Evolutionary conservation across 2,888 invertebrate genomes (phyloP).

Genomic region (Priapulus caudatus): DNA sequence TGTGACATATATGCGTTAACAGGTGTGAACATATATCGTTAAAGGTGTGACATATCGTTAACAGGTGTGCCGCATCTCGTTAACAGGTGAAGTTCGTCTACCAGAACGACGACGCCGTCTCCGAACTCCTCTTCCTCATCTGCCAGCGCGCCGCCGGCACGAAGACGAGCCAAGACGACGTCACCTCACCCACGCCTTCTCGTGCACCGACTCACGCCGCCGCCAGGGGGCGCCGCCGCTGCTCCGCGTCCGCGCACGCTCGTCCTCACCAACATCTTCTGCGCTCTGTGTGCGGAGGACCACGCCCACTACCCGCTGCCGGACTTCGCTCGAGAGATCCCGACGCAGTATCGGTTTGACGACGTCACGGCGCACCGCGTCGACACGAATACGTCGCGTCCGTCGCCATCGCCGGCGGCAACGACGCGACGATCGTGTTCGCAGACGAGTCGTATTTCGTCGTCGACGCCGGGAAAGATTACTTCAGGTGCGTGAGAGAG

Average conservation of each 20-base stretch:
- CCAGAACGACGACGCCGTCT: background rate
- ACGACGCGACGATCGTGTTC: too few species aligned
- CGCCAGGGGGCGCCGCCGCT: background rate
- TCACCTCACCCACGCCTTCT: background rate
- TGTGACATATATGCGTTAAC: too few species aligned
- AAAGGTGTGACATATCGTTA: too few species aligned
- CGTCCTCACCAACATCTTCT: background rate
- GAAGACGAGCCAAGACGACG: background rate
- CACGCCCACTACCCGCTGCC: background rate
- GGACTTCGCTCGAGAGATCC: background rate
- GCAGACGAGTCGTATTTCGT: too few species aligned
- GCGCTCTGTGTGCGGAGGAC: background rate
- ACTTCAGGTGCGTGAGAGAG: too few species aligned
- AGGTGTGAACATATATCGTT: too few species aligned
- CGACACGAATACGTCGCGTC: too few species aligned
- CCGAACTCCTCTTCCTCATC: background rate
- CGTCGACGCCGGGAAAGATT: too few species aligned
- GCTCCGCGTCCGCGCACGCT: too few species aligned
- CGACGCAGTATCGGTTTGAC: background rate
- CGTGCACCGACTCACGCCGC: background rate
- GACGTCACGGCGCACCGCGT: background rate
- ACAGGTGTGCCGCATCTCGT: too few species aligned
- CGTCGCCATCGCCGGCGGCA: too few species aligned
- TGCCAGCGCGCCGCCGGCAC: background rate
- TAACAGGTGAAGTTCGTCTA: slow-evolving; percentile 3